phyloP scores from a whole-genome alignment of 1,140 invertebrate genomes.

The Brachionus angularis region DNA sequence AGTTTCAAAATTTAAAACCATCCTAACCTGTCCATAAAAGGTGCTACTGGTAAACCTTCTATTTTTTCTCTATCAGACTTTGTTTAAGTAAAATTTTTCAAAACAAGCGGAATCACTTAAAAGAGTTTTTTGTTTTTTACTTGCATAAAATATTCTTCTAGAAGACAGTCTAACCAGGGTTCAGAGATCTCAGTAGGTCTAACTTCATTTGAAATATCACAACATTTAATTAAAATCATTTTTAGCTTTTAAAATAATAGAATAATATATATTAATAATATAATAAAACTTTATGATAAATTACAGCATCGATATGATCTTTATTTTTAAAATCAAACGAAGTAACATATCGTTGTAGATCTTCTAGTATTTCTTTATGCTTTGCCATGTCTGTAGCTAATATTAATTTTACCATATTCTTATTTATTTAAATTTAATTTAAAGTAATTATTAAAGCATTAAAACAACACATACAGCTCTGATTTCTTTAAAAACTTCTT shows the following conservation, averaged over 20 bases:
- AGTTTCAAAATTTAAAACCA: neutral
- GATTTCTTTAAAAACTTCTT: conserved; percentile 62
- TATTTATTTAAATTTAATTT: neutral
- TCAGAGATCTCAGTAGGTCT: conserved; percentile 59
- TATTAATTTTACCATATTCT: conserved; percentile 58
- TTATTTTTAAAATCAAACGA: conserved; percentile 33
- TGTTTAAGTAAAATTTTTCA: neutral
- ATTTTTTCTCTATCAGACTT: conserved; percentile 56
- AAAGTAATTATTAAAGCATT: neutral
- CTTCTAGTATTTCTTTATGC: conserved; percentile 57
- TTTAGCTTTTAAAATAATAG: conserved; percentile 50
- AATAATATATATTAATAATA: neutral
- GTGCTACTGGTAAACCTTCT: conserved; percentile 58
- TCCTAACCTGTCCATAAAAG: conserved; percentile 59
- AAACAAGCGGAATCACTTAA: too few relatives aligned
- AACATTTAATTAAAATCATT: conserved; percentile 59
- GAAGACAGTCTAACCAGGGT: conserved; percentile 58
- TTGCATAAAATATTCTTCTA: conserved; percentile 60
- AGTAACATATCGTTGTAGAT: conserved; percentile 53
- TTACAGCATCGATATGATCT: conserved; percentile 22
- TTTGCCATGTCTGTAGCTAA: conserved; percentile 59
- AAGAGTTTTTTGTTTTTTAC: conserved; percentile 45
- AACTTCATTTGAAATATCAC: conserved; percentile 60
- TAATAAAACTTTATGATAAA: neutral
- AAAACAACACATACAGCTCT: conserved; percentile 44